These are phyloP conservation scores for Upupa epops DNA, from an alignment of 2,113 vertebrate genomes.

Conservation along the genomic window DNA sequence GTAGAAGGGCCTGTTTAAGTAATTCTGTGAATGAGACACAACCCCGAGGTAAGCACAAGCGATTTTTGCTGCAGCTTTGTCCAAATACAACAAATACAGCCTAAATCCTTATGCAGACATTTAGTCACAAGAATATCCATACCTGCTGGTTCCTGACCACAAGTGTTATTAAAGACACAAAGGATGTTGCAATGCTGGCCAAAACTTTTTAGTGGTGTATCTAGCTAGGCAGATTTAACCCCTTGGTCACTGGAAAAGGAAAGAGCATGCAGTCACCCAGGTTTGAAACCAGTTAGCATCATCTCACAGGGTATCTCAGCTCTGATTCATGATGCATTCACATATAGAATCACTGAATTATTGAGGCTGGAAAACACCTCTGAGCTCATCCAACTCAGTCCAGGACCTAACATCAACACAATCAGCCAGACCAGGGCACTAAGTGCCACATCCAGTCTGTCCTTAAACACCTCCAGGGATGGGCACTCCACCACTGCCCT, in stretches of 20 bases:
- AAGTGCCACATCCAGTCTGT: no score
- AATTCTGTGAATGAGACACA: not conserved
- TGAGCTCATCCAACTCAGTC: no score
- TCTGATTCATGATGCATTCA: not conserved
- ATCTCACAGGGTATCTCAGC: not conserved
- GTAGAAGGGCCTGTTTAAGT: not conserved
- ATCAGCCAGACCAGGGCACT: no score
- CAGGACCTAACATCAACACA: no score
- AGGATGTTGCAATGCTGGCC: not conserved
- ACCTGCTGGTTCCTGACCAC: not conserved
- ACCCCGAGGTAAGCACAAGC: not conserved
- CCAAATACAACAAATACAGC: not conserved
- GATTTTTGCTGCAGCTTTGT: not conserved
- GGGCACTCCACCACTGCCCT: no score
- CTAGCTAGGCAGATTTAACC: not conserved
- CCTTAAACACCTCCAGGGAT: no score
- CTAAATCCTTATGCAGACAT: not conserved
- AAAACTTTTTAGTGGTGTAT: not conserved
- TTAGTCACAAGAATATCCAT: not conserved
- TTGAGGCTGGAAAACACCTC: no score
- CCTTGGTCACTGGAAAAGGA: not conserved
- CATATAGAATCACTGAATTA: not conserved
- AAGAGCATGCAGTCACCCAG: not conserved
- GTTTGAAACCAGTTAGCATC: not conserved
- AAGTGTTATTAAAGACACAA: not conserved